Percentiles rank a stretch among this genome's conserved stretches.
phyloP scores from a whole-genome alignment of 1,140 invertebrate genomes.

The Theocolax elegans region DNA sequence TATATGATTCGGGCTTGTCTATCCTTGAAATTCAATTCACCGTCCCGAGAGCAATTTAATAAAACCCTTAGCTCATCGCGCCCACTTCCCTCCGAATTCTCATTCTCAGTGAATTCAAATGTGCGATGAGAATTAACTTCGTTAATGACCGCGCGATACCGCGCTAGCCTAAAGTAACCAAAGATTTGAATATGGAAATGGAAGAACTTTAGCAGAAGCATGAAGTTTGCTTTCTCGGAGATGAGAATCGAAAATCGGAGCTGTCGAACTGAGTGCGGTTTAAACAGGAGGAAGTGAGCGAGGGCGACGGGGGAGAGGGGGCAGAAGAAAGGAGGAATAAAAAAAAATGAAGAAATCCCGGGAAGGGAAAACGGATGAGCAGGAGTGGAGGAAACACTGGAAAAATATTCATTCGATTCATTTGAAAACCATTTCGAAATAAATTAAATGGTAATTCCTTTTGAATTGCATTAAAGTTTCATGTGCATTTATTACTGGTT shows the following conservation, averaged over 20 bases:
- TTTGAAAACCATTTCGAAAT: slow-evolving; percentile 26
- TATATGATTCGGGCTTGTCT: too few species aligned
- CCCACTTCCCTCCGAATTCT: slow-evolving; percentile 1
- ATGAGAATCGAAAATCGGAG: slow-evolving; percentile 36
- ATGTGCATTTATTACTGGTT: slow-evolving; percentile 20
- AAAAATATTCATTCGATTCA: slow-evolving; percentile 35
- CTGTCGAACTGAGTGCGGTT: slow-evolving; percentile 26
- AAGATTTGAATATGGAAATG: slow-evolving; percentile 43
- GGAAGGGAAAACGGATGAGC: not conserved
- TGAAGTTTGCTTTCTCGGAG: slow-evolving; percentile 30
- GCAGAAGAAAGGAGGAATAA: not conserved
- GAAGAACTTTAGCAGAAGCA: slow-evolving; percentile 33
- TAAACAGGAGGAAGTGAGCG: not conserved
- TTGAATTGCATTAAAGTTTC: slow-evolving; percentile 2
- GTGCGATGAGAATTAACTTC: slow-evolving; percentile 36
- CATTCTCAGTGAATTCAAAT: slow-evolving; percentile 34
- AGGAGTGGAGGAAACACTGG: slow-evolving; percentile 1
- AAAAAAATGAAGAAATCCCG: not conserved
- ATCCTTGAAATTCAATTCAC: slow-evolving; percentile 32
- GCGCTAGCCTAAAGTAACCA: slow-evolving; percentile 35
- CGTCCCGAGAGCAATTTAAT: slow-evolving; percentile 30
- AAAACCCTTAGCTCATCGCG: slow-evolving; percentile 24
- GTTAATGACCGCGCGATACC: slow-evolving; percentile 40
- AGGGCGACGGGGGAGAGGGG: not conserved
- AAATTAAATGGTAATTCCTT: slow-evolving; percentile 29